phyloP scores from a whole-genome alignment of 2,888 invertebrate species.

The Lasioglossum zephyrum region DNA sequence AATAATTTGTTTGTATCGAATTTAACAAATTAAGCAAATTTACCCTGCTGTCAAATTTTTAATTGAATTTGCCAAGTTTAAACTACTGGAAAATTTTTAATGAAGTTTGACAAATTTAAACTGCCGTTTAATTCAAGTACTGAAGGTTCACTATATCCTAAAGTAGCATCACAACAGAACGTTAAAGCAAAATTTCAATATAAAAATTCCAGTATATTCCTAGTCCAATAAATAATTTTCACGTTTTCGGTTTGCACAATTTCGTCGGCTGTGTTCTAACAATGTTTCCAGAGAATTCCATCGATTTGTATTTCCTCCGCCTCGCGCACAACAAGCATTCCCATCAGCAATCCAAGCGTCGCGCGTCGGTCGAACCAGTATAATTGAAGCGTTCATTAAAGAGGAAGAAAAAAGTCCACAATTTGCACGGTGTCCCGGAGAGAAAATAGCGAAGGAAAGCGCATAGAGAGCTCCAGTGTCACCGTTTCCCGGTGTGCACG shows the following conservation, averaged over 20 bases:
- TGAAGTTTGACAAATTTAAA: background rate
- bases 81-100: background rate
- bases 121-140: too few species aligned
- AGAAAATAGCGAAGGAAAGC: constrained; percentile 24
- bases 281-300: background rate
- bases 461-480: constrained; percentile 22
- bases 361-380: background rate
- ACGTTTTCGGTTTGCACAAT: background rate
- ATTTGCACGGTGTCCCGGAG: background rate
- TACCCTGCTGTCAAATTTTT: too few species aligned
- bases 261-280: background rate
- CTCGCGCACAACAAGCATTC: background rate
- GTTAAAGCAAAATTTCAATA: too few species aligned
- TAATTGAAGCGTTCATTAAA: constrained; percentile 2
- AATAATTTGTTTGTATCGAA: background rate
- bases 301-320: background rate
- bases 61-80: background rate
- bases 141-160: too few species aligned
- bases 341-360: constrained; percentile 1
- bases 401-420: background rate
- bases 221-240: background rate
- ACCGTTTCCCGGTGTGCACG: constrained; percentile 49
- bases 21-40: background rate
- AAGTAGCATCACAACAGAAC: too few species aligned
- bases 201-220: background rate